These are phyloP conservation scores for Tridacna gigas DNA, from an alignment of 2,888 invertebrate species.

Conservation along the genomic window DNA sequence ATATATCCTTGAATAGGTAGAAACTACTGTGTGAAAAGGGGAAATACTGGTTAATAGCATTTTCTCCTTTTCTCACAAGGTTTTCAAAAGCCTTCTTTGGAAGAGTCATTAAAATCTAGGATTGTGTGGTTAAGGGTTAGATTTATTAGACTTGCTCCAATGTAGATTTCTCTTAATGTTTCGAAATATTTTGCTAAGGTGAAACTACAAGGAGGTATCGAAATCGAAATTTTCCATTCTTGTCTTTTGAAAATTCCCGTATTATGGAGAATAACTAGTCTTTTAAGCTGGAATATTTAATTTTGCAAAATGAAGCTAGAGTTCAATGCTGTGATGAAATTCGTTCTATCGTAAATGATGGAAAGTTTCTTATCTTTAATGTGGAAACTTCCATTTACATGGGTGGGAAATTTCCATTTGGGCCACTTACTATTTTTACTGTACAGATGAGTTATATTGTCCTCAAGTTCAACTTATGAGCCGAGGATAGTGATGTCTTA, in stretches of 20 bases:
- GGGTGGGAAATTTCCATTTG: constrained; percentile 5
- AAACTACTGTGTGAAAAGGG: no score
- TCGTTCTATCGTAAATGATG: neutral
- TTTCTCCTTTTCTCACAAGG: no score
- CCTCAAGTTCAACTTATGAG: no score
- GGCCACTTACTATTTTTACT: neutral
- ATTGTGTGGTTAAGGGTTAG: no score
- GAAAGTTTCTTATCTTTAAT: neutral
- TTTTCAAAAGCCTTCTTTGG: no score
- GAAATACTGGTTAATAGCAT: no score
- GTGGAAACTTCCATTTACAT: constrained; percentile 15
- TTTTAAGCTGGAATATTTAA: neutral
- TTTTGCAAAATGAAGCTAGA: neutral
- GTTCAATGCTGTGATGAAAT: neutral
- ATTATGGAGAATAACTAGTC: neutral
- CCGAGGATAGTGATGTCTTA: no score
- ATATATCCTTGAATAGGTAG: no score
- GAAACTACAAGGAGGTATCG: constrained; percentile 19
- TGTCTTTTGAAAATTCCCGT: constrained; percentile 2
- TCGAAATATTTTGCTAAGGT: constrained; percentile 12
- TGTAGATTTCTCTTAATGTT: constrained; percentile 21
- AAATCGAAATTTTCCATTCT: constrained; percentile 18
- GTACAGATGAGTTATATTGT: no score
- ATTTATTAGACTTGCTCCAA: neutral
- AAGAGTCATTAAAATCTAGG: no score